Conservation (phyloP, 1,140 invertebrate species). For the Drosophila paulistorum region DNA sequence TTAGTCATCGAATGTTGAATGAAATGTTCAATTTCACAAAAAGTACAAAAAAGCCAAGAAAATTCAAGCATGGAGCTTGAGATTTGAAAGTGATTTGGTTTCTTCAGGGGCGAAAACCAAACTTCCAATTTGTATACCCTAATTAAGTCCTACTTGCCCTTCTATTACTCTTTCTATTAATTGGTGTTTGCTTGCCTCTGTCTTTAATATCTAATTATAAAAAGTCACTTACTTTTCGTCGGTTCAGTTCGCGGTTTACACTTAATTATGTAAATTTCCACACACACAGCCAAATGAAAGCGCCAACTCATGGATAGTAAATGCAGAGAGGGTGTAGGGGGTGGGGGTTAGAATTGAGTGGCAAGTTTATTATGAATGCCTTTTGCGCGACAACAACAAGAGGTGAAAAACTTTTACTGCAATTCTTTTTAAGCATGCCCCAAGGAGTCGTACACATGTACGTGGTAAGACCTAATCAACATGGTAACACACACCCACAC, state of each 20-base stretch:
- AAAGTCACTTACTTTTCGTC: conserved; percentile 11
- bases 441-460: conserved; percentile 58
- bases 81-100: too few species aligned
- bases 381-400: conserved; percentile 44
- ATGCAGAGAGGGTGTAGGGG: background rate
- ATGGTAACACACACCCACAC: conserved; percentile 9
- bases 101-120: too few species aligned
- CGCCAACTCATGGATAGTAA: background rate
- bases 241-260: conserved; percentile 55
- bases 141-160: too few species aligned
- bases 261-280: conserved; percentile 78
- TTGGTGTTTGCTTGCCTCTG: conserved; percentile 1
- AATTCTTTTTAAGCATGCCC: conserved; percentile 73
- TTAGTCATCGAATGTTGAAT: too few species aligned
- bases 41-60: too few species aligned
- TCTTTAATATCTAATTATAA: conserved; percentile 25
- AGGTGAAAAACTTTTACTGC: conserved; percentile 35
- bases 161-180: background rate
- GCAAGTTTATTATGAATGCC: conserved; percentile 64
- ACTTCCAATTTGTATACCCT: too few species aligned
- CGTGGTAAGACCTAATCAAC: conserved; percentile 50
- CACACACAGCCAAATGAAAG: conserved; percentile 17
- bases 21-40: too few species aligned
- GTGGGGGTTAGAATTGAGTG: background rate
- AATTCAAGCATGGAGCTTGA: too few species aligned